Evolutionary conservation across 2,888 invertebrate species (phyloP).

Genomic region (Cordilura impudica): DNA sequence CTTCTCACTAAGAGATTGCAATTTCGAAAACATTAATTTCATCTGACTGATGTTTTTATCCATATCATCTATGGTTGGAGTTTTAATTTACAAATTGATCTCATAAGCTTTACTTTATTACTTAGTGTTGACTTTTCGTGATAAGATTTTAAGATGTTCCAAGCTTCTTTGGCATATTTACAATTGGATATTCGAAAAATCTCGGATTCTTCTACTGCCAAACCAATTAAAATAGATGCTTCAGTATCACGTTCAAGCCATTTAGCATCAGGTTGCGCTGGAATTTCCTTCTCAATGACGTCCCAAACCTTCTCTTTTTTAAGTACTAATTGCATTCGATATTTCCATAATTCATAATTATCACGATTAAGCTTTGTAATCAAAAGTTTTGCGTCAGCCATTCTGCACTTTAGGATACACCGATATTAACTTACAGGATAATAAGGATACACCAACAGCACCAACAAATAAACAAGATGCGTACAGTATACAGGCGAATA

Average conservation of each 20-base stretch:
- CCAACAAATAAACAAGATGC: no score
- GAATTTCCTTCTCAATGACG: background rate
- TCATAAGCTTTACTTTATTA: constrained; percentile 1
- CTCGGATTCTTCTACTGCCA: background rate
- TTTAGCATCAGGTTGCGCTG: background rate
- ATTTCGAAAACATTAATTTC: constrained; percentile 12
- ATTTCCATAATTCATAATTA: background rate
- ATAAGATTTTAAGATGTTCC: background rate
- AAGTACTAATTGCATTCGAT: background rate
- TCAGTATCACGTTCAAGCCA: constrained; percentile 3
- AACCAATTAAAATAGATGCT: background rate
- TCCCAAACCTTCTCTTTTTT: no score
- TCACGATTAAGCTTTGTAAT: no score
- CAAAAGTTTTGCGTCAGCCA: no score
- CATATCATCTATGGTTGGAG: constrained; percentile 3
- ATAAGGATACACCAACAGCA: no score
- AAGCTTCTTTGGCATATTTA: background rate
- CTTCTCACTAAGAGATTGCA: background rate
- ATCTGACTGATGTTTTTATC: constrained; percentile 27
- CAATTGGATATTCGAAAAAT: background rate
- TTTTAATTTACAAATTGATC: background rate
- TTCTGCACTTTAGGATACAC: no score
- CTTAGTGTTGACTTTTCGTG: background rate
- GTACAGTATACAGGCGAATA: no score
- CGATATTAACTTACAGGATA: no score